These are phyloP conservation scores for Sebastes diaconus DNA, from an alignment of 2,797 vertebrate genomes.

Conservation along the genomic window DNA sequence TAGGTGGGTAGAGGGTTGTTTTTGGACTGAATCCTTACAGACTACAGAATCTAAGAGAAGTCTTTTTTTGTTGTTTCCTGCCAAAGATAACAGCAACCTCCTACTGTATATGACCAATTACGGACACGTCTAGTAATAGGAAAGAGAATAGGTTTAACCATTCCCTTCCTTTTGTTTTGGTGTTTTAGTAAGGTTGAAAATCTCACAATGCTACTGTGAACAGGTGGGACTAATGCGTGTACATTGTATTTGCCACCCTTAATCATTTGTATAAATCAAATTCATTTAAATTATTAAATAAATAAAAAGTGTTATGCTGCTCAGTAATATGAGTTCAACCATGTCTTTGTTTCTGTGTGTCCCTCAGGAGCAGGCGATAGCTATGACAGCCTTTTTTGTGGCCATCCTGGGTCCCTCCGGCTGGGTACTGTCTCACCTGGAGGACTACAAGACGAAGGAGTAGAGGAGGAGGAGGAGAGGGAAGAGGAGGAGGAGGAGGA, in stretches of 20 bases:
- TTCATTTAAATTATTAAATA: not conserved
- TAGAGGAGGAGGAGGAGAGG: not conserved
- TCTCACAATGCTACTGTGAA: not conserved
- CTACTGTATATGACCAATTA: not conserved
- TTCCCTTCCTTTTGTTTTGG: not conserved
- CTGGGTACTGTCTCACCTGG: slow-evolving; percentile 83
- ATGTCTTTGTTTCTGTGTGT: not conserved
- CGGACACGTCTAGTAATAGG: not conserved
- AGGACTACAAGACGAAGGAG: slow-evolving; percentile 77
- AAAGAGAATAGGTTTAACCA: not conserved
- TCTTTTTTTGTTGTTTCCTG: not conserved
- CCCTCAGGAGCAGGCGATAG: slow-evolving; percentile 73
- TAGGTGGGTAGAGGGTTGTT: not conserved
- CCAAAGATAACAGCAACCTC: not conserved
- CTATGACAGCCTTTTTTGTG: slow-evolving; percentile 53
- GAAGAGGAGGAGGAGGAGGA: not conserved
- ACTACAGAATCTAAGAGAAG: not conserved
- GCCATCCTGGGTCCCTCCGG: slow-evolving; percentile 78
- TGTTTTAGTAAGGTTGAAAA: not conserved
- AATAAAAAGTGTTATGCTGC: not conserved
- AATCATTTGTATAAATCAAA: not conserved
- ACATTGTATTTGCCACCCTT: not conserved
- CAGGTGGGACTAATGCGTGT: not conserved
- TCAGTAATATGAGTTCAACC: not conserved
- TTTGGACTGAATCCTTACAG: not conserved